These are phyloP conservation scores for Tipula confusa DNA, from an alignment of 2,888 invertebrate genomes.

Conservation along the genomic window DNA sequence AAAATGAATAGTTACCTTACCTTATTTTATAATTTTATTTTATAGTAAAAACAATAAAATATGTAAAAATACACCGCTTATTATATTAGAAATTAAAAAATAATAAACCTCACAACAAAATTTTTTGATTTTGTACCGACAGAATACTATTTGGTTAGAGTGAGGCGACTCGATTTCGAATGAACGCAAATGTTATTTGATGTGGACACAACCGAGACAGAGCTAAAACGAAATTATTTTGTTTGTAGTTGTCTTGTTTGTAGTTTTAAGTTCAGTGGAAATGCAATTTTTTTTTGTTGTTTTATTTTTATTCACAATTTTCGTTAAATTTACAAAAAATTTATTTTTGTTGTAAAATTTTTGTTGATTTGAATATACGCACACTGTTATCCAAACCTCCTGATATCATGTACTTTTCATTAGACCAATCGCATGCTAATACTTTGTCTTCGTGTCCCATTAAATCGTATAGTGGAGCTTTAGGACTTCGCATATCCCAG, in stretches of 20 bases:
- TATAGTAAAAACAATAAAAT: neutral
- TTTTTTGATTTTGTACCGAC: neutral
- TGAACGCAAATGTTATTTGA: neutral
- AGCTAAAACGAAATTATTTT: neutral
- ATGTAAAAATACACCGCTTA: conserved; percentile 17
- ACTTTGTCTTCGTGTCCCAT: conserved; percentile 92
- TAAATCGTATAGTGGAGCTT: conserved; percentile 87
- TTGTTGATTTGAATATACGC: conserved; percentile 73
- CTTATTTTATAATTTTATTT: neutral
- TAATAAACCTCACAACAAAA: conserved; percentile 9
- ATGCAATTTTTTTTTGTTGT: neutral
- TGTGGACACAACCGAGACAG: neutral
- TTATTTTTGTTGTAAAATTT: conserved; percentile 41
- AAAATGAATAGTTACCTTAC: neutral
- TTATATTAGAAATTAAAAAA: neutral
- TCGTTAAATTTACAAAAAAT: neutral
- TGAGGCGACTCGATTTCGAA: neutral
- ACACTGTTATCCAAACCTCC: conserved; percentile 92
- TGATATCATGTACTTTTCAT: conserved; percentile 77
- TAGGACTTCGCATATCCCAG: conserved; percentile 92
- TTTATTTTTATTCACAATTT: neutral
- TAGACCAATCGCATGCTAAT: conserved; percentile 90
- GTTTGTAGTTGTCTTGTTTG: neutral
- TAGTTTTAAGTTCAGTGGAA: neutral
- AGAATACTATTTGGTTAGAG: neutral